These are phyloP conservation scores for Sylvietta virens DNA, from an alignment of 2,113 vertebrate genomes.

Conservation along the genomic window DNA sequence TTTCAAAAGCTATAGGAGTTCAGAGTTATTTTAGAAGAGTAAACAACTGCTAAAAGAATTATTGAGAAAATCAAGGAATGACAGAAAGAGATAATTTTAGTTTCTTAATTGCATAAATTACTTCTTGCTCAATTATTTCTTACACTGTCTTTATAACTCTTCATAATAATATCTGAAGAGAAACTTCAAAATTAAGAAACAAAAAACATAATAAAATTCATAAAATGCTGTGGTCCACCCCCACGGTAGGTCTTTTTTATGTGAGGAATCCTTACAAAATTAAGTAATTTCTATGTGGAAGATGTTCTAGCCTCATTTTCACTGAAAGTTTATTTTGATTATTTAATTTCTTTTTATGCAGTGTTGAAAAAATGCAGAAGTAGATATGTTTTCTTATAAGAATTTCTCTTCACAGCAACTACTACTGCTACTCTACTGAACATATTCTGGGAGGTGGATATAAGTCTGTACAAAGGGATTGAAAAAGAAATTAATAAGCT, in stretches of 20 bases:
- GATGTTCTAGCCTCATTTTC: background rate
- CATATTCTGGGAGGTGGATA: too few relatives aligned
- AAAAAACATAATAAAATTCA: background rate
- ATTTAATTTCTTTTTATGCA: background rate
- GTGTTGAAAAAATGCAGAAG: background rate
- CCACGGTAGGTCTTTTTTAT: background rate
- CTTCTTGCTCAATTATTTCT: background rate
- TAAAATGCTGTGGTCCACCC: background rate
- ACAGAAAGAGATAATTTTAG: background rate
- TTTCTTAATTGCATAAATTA: background rate
- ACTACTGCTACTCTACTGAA: background rate
- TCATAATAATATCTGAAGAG: background rate
- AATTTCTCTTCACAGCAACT: background rate
- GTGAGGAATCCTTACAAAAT: background rate
- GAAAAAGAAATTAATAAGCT: background rate
- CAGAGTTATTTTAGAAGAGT: background rate
- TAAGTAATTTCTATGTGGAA: background rate
- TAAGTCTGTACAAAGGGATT: background rate
- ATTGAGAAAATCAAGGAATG: background rate
- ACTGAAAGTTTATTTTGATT: background rate
- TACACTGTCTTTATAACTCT: background rate
- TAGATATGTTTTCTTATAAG: background rate
- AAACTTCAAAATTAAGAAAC: background rate
- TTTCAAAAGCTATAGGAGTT: background rate
- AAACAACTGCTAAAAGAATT: background rate